These are phyloP conservation scores for Hipposideros armiger DNA, from an alignment of 2,113 vertebrate genomes.

Conservation along the genomic window DNA sequence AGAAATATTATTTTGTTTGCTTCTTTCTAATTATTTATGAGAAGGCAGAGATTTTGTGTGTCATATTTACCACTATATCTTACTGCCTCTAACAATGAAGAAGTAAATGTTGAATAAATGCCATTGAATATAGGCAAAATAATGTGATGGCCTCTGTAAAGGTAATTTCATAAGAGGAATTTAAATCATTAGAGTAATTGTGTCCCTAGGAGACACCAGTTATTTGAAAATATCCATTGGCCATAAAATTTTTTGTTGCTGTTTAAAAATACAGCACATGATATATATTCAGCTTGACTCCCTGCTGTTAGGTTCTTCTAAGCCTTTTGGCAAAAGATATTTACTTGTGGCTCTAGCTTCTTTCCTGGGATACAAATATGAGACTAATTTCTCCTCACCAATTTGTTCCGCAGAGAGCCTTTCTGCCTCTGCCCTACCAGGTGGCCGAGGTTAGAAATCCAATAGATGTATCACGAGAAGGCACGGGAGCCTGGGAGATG, in stretches of 20 bases:
- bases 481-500: not conserved
- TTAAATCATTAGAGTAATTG: not conserved
- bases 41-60: not conserved
- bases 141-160: not conserved
- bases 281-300: not conserved
- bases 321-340: not conserved
- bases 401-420: not conserved
- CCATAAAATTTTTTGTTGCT: not conserved
- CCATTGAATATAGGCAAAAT: not conserved
- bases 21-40: not conserved
- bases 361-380: not conserved
- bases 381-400: not conserved
- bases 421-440: not conserved
- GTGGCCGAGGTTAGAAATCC: not conserved
- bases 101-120: not conserved
- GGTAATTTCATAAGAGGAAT: not conserved
- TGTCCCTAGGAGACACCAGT: not conserved
- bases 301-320: not conserved
- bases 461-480: not conserved
- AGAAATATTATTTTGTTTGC: not conserved
- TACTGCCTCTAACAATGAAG: not conserved
- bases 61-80: not conserved
- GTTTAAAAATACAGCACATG: not conserved
- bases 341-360: not conserved
- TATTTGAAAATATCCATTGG: not conserved